These are phyloP conservation scores for Geotrypetes seraphini DNA, from an alignment of 2,797 vertebrate species.

Conservation along the genomic window DNA sequence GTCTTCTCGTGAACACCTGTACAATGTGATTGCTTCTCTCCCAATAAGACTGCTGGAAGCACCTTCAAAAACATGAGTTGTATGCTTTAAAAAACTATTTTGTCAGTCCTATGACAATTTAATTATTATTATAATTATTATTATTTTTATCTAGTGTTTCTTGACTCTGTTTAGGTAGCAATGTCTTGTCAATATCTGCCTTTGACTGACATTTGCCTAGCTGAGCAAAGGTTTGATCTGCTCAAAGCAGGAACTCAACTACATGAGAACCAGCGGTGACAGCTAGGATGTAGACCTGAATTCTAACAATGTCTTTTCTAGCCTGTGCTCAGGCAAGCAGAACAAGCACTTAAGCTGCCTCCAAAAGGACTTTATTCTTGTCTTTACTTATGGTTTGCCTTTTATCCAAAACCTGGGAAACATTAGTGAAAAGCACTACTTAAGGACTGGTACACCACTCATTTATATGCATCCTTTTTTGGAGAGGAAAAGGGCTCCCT, in stretches of 20 bases:
- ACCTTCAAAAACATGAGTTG: slow-evolving; percentile 7
- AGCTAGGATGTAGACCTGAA: slow-evolving; percentile 37
- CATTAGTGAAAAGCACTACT: slow-evolving; percentile 29
- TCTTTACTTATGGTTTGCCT: slow-evolving; percentile 27
- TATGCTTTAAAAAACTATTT: slow-evolving; percentile 39
- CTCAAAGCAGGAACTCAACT: slow-evolving; percentile 41
- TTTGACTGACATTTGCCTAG: slow-evolving; percentile 48
- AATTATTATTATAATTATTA: slow-evolving; percentile 25
- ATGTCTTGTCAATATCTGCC: slow-evolving; percentile 58
- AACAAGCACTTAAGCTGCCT: slow-evolving; percentile 39
- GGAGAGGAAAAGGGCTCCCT: no score
- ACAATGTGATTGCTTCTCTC: background rate
- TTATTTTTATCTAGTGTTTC: slow-evolving; percentile 25
- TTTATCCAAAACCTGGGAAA: slow-evolving; percentile 23
- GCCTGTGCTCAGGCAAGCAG: slow-evolving; percentile 50
- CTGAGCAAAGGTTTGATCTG: slow-evolving; percentile 59
- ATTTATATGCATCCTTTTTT: no score
- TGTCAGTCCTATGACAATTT: slow-evolving; percentile 41
- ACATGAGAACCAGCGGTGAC: slow-evolving; percentile 36
- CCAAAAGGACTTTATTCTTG: slow-evolving; percentile 40
- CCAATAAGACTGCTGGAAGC: background rate
- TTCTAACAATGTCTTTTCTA: slow-evolving; percentile 40
- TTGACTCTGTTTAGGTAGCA: slow-evolving; percentile 31
- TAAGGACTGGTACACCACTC: slow-evolving; percentile 25
- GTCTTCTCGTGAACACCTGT: background rate